These are phyloP conservation scores for Cheilosia grossa DNA, from an alignment of 2,888 invertebrate genomes.

Conservation along the genomic window DNA sequence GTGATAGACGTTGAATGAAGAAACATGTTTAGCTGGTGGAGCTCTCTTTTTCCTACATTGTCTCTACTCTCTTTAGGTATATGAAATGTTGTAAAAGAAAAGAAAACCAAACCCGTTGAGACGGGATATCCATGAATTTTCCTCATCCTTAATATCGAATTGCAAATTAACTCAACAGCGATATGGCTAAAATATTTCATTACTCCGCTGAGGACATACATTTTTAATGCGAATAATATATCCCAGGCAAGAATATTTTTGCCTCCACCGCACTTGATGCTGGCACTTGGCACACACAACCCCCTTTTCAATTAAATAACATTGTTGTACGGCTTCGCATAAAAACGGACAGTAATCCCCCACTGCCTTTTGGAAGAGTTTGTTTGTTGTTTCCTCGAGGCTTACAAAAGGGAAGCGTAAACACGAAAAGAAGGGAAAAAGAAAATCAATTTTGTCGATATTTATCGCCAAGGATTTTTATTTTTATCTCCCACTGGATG, in stretches of 20 bases:
- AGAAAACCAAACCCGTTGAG: background rate
- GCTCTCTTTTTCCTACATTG: background rate
- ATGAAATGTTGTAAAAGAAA: background rate
- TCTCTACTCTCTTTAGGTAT: too few species aligned
- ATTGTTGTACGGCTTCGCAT: conserved; percentile 30
- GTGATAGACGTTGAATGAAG: background rate
- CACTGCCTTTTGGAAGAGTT: conserved; percentile 5
- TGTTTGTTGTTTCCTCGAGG: conserved; percentile 60
- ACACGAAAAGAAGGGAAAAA: conserved; percentile 23
- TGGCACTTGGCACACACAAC: background rate
- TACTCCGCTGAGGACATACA: conserved; percentile 25
- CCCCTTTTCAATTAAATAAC: conserved; percentile 58
- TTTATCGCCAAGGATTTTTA: conserved; percentile 55
- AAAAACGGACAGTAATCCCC: background rate
- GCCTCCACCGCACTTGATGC: background rate
- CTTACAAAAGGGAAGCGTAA: conserved; percentile 47
- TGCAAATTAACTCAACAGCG: conserved; percentile 39
- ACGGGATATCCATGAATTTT: background rate
- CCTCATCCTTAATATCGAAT: conserved; percentile 4
- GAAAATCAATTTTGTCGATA: conserved; percentile 68
- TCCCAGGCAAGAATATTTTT: conserved; percentile 23
- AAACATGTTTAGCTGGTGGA: background rate
- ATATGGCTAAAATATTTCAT: conserved; percentile 7
- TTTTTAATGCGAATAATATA: conserved; percentile 29
- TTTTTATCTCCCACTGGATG: conserved; percentile 15